phyloP scores from a whole-genome alignment of 2,113 vertebrate genomes.

The Indicator maculatus region DNA sequence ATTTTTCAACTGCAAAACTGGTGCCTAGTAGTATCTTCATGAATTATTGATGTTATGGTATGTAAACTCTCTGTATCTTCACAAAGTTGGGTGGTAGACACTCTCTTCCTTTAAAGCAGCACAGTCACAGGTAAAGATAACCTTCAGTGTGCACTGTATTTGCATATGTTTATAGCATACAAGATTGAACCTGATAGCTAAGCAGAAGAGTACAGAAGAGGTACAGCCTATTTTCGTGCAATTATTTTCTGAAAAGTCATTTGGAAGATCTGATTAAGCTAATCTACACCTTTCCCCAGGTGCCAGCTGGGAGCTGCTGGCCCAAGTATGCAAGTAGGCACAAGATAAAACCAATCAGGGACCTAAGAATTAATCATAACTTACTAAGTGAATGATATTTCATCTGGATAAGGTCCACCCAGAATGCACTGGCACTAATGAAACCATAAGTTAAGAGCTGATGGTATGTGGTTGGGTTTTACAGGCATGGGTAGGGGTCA shows the following conservation, averaged over 20 bases:
- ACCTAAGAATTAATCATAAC: not conserved
- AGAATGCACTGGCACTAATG: not conserved
- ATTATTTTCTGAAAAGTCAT: not conserved
- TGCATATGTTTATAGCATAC: not conserved
- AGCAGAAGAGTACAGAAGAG: not conserved
- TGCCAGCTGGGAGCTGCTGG: not conserved
- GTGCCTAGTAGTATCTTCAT: not conserved
- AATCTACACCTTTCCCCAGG: not conserved
- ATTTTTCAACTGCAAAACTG: not conserved
- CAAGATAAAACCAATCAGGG: not conserved
- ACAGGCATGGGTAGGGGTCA: not conserved
- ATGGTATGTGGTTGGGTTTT: not conserved
- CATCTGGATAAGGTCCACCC: not conserved
- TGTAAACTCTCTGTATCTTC: not conserved
- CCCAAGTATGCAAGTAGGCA: not conserved
- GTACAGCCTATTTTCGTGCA: not conserved
- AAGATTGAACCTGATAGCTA: not conserved
- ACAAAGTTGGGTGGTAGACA: not conserved
- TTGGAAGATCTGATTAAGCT: not conserved
- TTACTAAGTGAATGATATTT: not conserved
- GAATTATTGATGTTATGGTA: not conserved
- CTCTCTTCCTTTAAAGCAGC: not conserved
- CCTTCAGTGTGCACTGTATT: not conserved
- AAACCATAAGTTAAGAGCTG: not conserved
- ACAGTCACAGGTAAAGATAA: not conserved